Evolutionary conservation across 2,797 vertebrate genomes (phyloP), one percentile per base, ranked within the genome.

Genomic region (Falco naumanni): DNA sequence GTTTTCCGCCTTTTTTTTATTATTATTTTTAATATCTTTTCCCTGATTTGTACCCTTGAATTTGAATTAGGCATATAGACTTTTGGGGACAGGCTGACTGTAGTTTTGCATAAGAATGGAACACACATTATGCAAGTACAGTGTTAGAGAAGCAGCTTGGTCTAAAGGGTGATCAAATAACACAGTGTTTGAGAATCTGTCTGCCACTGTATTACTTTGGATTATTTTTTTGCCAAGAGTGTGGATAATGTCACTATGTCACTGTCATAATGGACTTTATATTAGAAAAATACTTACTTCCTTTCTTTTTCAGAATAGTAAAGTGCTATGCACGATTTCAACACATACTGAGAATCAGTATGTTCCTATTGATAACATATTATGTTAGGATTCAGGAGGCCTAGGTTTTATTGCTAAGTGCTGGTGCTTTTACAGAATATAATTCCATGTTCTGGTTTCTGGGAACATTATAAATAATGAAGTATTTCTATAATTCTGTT

Each of bases 291-390:
- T 20, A 50, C 4, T 50, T 57, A 4, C 48, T 89, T 66, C 33
- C 14, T 83, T 92, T 76, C 14, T 33, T 77, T 95, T 64, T 77
- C 31, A 69, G 64, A 86, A 41, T 90, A 53, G 47, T 85, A 33
- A 77, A 70, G 29, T 56, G 21, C 18, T 56, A 19, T 78, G 53
- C 34, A 75, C 7, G 7, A 63, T 78, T 93, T 88, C 59, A 86
- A 50, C 7, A 54, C 10, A 31, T 51, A 90, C 83, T 31, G 25
- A 84, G 26, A 80, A 88, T 57, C 28, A 56, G 21, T 61, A 31
- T 37, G 15, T 65, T 80, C 24, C 61, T 80, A 10, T 4, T 63
- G 60, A 70, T 83, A 70, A 43, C 0, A 3, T 64, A 33, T 31
- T 85, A 43, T 5, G 25, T 13, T 45, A 33, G 43, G 25, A 86